These are phyloP conservation scores for Conchocele bisecta DNA, from an alignment of 2,888 invertebrate species.

Conservation along the genomic window DNA sequence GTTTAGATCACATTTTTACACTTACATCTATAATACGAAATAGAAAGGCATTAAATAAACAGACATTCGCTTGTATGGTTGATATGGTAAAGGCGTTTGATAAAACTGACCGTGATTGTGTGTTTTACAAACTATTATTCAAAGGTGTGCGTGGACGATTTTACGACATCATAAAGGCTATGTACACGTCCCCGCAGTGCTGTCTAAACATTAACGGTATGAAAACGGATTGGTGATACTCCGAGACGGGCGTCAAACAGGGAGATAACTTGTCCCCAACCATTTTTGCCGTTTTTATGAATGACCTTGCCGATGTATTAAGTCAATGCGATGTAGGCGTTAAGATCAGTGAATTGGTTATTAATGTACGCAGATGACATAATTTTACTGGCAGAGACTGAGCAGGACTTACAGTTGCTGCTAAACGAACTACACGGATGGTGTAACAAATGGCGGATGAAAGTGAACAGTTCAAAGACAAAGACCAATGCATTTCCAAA, in stretches of 20 bases:
- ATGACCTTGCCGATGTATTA: not conserved
- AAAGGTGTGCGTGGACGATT: constrained; percentile 22
- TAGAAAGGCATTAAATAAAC: constrained; percentile 7
- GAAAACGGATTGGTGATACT: constrained; percentile 3
- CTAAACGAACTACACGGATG: too few relatives aligned
- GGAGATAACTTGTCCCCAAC: constrained; percentile 21
- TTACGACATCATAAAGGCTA: constrained; percentile 15
- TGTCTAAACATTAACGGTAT: not conserved
- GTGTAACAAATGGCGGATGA: too few relatives aligned
- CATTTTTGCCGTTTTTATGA: constrained; percentile 12
- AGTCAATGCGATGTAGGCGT: too few relatives aligned
- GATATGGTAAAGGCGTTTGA: constrained; percentile 35
- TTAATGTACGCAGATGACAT: too few relatives aligned
- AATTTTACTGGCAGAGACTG: too few relatives aligned
- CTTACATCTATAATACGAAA: not conserved
- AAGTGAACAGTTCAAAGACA: too few relatives aligned
- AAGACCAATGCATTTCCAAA: too few relatives aligned
- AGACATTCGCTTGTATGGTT: constrained; percentile 11
- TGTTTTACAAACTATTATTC: constrained; percentile 14
- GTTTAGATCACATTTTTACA: constrained; percentile 5
- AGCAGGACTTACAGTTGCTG: too few relatives aligned
- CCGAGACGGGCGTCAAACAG: constrained; percentile 6
- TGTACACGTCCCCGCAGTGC: constrained; percentile 2
- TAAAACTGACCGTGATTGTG: constrained; percentile 3
- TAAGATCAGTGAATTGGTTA: too few relatives aligned